Evolutionary conservation across 2,113 vertebrate species (phyloP).

Genomic region (Dicrurus megarhynchus): DNA sequence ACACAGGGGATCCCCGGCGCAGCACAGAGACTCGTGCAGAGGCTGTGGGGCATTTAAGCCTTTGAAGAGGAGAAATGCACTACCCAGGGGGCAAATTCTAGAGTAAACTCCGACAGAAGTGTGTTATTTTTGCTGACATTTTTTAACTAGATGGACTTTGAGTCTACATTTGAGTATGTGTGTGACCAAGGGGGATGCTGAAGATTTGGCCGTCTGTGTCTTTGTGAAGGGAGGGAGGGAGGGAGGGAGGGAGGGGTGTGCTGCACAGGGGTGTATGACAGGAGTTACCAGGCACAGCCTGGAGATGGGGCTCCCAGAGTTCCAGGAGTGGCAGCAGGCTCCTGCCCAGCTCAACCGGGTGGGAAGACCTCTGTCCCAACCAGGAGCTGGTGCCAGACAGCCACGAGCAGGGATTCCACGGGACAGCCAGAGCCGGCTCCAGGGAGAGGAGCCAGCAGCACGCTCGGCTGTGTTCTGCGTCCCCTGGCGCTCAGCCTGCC

Average conservation of each 20-base stretch:
- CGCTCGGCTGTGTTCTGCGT: not conserved
- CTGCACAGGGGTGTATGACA: accelerated
- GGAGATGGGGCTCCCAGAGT: too few relatives aligned
- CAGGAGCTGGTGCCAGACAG: not conserved
- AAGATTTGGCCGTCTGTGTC: not conserved
- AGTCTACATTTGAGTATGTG: not conserved
- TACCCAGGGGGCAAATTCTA: not conserved
- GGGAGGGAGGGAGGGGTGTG: not conserved
- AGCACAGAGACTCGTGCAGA: not conserved
- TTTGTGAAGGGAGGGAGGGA: too few relatives aligned
- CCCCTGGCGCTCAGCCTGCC: not conserved
- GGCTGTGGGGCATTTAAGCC: not conserved
- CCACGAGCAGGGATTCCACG: not conserved
- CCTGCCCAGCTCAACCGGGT: not conserved
- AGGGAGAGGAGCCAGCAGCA: not conserved
- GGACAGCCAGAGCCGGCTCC: not conserved
- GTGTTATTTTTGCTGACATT: not conserved
- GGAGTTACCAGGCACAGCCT: accelerated
- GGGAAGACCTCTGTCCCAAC: not conserved
- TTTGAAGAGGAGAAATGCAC: not conserved
- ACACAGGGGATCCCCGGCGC: not conserved
- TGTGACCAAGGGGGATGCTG: not conserved
- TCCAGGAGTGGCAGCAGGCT: not conserved
- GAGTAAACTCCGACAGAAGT: not conserved
- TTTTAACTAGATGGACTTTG: not conserved